Evolutionary conservation across 2,113 vertebrate species (phyloP).

Genomic region (Etia nguti): DNA sequence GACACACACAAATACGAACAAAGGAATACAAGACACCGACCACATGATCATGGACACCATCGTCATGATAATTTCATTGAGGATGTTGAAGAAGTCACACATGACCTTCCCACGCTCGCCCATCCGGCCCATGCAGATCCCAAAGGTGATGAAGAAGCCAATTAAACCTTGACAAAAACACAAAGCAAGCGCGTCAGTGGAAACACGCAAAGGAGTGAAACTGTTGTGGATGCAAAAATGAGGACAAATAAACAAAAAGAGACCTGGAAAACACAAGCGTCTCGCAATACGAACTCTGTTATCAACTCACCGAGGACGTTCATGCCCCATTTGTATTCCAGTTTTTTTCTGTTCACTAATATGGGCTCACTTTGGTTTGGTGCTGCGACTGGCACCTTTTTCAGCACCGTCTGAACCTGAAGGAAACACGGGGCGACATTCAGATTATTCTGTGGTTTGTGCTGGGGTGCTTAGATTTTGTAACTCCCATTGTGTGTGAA

Average conservation of each 20-base stretch:
- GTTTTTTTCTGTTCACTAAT: constrained; percentile 64
- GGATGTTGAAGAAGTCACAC: constrained; percentile 83
- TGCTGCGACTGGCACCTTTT: constrained; percentile 47
- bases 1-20: neutral
- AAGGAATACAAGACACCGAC: constrained; percentile 53
- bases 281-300: neutral
- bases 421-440: neutral
- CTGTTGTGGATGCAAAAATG: neutral
- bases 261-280: accelerated
- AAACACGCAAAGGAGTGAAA: neutral
- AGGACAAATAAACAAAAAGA: neutral
- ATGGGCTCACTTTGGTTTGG: constrained; percentile 66
- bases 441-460: neutral
- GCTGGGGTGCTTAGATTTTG: neutral
- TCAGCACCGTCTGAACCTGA: constrained; percentile 79
- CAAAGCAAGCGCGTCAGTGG: neutral
- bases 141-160: constrained; percentile 83
- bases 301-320: constrained; percentile 78
- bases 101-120: constrained; percentile 77
- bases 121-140: constrained; percentile 80
- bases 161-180: constrained; percentile 71
- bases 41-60: constrained; percentile 85
- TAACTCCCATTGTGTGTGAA: neutral
- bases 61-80: constrained; percentile 85
- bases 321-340: constrained; percentile 83